phyloP scores from a whole-genome alignment of 2,888 invertebrate genomes.

The Steinernema scapterisci region DNA sequence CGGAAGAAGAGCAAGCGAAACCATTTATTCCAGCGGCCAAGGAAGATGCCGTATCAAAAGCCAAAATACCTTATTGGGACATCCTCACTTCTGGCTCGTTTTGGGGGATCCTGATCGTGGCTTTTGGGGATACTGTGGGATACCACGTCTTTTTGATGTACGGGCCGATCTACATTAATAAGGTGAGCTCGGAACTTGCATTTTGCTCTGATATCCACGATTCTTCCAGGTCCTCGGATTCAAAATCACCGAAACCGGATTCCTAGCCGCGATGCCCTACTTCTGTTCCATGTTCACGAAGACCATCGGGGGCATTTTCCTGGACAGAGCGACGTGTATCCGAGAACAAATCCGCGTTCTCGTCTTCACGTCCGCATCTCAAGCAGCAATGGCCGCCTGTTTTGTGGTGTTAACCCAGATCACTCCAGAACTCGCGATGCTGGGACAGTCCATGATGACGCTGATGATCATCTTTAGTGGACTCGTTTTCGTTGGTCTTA shows the following conservation, averaged over 20 bases:
- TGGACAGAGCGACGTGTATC: conserved; percentile 46
- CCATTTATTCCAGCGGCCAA: background rate
- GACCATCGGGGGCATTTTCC: conserved; percentile 46
- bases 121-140: conserved; percentile 3
- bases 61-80: conserved; percentile 41
- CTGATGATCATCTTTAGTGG: conserved; percentile 10
- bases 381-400: conserved; percentile 11
- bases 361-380: conserved; percentile 35
- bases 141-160: conserved; percentile 22
- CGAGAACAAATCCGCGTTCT: conserved; percentile 41
- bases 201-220: background rate
- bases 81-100: conserved; percentile 37
- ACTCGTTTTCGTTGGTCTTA: background rate
- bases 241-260: conserved; percentile 47
- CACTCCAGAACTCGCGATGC: conserved; percentile 1
- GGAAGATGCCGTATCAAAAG: background rate
- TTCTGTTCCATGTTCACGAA: conserved; percentile 45
- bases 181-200: background rate
- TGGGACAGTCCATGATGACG: background rate
- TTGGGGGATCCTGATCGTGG: conserved; percentile 6
- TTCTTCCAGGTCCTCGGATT: conserved; percentile 51
- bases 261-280: conserved; percentile 48
- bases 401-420: background rate
- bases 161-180: conserved; percentile 26
- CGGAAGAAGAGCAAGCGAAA: background rate